Base-by-base conservation (phyloP, 2,888 invertebrate species). In the Philaethria dido region DNA sequence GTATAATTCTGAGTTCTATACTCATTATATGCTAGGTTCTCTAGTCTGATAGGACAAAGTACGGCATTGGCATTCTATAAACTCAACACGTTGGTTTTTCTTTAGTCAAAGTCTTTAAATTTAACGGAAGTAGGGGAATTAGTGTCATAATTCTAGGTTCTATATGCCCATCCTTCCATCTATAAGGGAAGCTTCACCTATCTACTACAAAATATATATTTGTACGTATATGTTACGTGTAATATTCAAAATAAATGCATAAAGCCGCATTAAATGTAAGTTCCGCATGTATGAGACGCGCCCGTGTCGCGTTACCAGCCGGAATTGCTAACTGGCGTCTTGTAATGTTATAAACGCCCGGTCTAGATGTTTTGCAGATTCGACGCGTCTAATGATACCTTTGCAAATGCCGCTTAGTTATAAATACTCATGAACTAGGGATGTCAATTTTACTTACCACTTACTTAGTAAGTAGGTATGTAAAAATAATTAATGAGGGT, bases 311-410 rank as follows among this genome's bases (percentile, higher is more conserved):
- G 39, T 42, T 47, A 22, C 18, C 25, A 44, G 14, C 52, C 42
- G 29, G 42, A 48, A 36, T 62, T 36, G 45, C 45, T 20, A 36
- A 25, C 29, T 52, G 25, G 52, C 18, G 20, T 44, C 22, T 44
- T n/a, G 18, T 29, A 63, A 62, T 62, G 63, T 52, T 67, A 64
- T 66, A 62, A 29, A 59, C 66, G 47, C 16, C 63, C 54, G 64
- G 67, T 69, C 72, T 74, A 74, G 72, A 73, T 75, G 72, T 74
- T 70, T 74, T 70, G 68, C 70, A 69, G 77, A 78, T 79, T 76
- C 80, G 70, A 68, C 65, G 63, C 57, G 69, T 74, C 76, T 82
- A 82, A 81, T 84, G 80, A 81, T 84, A 82, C 78, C 79, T 81
- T 81, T 78, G 78, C 77, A 78, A 77, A 78, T 55, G 78, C 77